Conservation (phyloP, 2,113 vertebrate species). For the Caracal caracal region DNA sequence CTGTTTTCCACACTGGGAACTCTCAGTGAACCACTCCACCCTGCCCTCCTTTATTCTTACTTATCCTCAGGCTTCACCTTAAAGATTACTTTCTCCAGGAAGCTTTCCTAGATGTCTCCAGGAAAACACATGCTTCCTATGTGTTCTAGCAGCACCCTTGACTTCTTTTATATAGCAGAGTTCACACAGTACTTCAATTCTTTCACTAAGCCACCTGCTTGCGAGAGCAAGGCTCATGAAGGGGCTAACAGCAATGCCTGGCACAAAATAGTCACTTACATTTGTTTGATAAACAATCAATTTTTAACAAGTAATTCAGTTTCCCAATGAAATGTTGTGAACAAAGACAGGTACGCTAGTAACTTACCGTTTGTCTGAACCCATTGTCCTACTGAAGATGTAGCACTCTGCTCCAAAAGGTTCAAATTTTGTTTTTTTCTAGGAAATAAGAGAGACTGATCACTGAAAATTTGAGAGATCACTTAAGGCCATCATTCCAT, state of each 20-base stretch:
- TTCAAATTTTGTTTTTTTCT: constrained; percentile 28
- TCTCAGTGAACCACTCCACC: background rate
- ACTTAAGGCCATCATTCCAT: background rate
- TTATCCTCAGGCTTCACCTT: background rate
- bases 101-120: background rate
- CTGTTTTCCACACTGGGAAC: background rate
- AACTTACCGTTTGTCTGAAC: constrained; percentile 95
- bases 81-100: constrained; percentile 42
- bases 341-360: background rate
- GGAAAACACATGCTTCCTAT: background rate
- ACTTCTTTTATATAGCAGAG: background rate
- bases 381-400: constrained; percentile 86
- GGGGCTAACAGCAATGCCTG: background rate
- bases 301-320: background rate
- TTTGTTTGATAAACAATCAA: background rate
- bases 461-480: constrained; percentile 17
- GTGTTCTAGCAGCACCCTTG: background rate
- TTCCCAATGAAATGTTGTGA: background rate
- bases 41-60: background rate
- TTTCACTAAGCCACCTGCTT: background rate
- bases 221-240: background rate
- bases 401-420: constrained; percentile 48
- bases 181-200: background rate
- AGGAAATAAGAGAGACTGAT: constrained; percentile 57
- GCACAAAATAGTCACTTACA: background rate